phyloP scores from a whole-genome alignment of 2,888 invertebrate species.

The Steinernema carpocapsae region DNA sequence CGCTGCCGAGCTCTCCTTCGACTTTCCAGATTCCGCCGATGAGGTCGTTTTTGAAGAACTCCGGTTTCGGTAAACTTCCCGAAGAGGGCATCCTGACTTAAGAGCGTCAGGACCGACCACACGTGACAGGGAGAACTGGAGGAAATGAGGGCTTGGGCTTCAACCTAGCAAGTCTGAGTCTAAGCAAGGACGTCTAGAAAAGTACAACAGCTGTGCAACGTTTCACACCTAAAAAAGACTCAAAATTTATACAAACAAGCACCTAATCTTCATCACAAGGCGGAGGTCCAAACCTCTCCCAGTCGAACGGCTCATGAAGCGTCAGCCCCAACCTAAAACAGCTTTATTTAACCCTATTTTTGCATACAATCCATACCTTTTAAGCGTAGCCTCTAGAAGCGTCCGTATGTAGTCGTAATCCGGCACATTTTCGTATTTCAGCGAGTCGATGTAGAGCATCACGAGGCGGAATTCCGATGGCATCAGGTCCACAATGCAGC shows the following conservation, averaged over 20 bases:
- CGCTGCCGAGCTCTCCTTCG: conserved; percentile 48
- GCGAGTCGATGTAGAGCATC: conserved; percentile 18
- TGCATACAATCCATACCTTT: background rate
- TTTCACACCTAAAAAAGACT: too few species aligned
- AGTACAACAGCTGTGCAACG: too few species aligned
- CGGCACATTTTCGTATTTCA: conserved; percentile 3
- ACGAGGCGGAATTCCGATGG: conserved; percentile 11
- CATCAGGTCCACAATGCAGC: conserved; percentile 18
- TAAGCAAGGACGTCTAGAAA: too few species aligned
- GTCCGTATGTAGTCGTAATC: conserved; percentile 12
- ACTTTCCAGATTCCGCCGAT: conserved; percentile 26
- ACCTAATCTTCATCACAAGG: conserved; percentile 21
- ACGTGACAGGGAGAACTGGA: background rate
- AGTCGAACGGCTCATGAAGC: conserved; percentile 28
- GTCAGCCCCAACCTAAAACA: background rate
- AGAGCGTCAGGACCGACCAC: background rate
- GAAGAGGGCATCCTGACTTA: conserved; percentile 23
- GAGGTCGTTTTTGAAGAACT: conserved; percentile 29
- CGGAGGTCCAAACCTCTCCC: conserved; percentile 37
- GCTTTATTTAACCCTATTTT: background rate
- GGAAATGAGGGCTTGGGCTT: too few species aligned
- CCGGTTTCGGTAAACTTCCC: background rate
- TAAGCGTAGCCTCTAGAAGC: background rate
- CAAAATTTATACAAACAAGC: too few species aligned
- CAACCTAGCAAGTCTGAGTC: too few species aligned